Percentiles rank a stretch among this genome's conserved stretches.
Conservation (phyloP, 2,797 vertebrate genomes). For the Anisognathus igniventris region DNA sequence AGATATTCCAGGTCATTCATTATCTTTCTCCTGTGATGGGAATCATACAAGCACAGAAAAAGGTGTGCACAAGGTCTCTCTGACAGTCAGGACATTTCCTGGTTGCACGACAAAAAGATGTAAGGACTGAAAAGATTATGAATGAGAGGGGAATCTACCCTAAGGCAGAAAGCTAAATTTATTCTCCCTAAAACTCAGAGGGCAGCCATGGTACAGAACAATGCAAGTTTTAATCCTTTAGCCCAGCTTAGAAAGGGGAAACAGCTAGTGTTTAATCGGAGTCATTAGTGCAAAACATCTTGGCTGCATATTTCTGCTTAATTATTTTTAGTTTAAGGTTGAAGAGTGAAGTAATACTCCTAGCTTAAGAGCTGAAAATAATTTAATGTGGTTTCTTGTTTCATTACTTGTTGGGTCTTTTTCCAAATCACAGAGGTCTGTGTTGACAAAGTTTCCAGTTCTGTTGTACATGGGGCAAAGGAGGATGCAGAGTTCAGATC, state of each 20-base stretch:
- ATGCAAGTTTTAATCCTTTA: background rate
- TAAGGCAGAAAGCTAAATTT: background rate
- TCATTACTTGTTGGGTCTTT: background rate
- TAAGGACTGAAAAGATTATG: background rate
- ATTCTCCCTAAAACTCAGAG: background rate
- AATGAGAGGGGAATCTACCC: background rate
- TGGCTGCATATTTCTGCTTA: background rate
- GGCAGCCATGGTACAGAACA: background rate
- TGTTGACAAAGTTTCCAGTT: background rate
- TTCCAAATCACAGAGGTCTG: background rate
- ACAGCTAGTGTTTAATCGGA: background rate
- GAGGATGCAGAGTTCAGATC: background rate
- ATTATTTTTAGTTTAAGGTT: background rate
- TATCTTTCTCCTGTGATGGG: background rate
- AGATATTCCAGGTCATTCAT: rapidly evolving
- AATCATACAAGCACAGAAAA: background rate
- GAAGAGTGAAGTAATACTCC: background rate
- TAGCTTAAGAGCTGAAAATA: background rate
- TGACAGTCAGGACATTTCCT: background rate
- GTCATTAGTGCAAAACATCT: background rate
- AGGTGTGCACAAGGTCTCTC: background rate
- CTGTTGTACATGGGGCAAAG: background rate
- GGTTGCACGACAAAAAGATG: background rate
- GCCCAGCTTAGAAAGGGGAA: background rate
- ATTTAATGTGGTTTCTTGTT: background rate